phyloP scores from a whole-genome alignment of 53 echinoderm and acorn worm species.

The Echinarachnius parma region DNA sequence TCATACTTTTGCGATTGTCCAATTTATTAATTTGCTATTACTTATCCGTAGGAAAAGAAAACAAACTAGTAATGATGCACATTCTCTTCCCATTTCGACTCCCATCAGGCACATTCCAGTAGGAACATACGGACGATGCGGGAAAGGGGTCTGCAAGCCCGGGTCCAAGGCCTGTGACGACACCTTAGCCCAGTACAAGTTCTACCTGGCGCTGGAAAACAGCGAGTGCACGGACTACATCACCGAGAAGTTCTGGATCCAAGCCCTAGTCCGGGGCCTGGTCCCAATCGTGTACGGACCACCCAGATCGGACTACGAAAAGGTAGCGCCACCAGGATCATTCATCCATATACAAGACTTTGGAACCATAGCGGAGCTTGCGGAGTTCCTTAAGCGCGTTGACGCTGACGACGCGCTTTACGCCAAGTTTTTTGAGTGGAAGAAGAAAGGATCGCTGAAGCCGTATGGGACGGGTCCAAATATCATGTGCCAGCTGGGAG shows the following conservation, averaged over 20 bases:
- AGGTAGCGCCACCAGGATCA: constrained; percentile 66
- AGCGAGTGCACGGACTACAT: constrained; percentile 83
- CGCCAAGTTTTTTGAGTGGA: constrained; percentile 26
- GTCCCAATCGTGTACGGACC: constrained; percentile 81
- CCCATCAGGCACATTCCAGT: constrained; percentile 34
- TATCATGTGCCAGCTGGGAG: constrained; percentile 33
- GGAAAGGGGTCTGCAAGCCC: constrained; percentile 44
- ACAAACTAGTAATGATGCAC: too few species aligned
- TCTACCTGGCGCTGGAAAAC: constrained; percentile 74
- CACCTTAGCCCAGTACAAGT: constrained; percentile 59
- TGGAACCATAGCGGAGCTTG: constrained; percentile 18
- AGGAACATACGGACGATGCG: constrained; percentile 64
- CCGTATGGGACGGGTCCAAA: constrained; percentile 14
- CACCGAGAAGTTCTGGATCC: constrained; percentile 83
- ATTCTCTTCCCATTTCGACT: too few species aligned
- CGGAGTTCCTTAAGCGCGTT: constrained; percentile 13
- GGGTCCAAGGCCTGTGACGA: constrained; percentile 43
- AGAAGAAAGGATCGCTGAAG: constrained; percentile 33
- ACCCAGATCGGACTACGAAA: constrained; percentile 62
- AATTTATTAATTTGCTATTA: too few species aligned
- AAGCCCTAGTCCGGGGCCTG: constrained; percentile 44
- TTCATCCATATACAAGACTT: constrained; percentile 83
- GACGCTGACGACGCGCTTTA: constrained; percentile 24
- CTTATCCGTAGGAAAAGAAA: too few species aligned
- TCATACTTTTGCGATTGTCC: too few species aligned